Evolutionary conservation across 2,797 vertebrate genomes (phyloP).

Genomic region (Psittacula echo): DNA sequence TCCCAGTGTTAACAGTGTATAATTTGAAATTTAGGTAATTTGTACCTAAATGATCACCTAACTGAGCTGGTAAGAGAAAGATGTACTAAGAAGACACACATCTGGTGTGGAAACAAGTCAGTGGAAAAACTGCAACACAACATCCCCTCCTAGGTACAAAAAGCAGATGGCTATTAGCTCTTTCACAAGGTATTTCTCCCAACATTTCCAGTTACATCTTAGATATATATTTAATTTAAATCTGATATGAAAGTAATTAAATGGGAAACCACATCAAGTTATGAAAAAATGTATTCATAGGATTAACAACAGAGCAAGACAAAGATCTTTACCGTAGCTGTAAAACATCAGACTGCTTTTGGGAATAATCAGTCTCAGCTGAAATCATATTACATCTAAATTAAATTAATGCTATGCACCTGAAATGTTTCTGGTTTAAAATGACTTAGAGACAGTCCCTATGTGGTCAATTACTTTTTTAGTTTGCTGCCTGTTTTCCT

Average conservation of each 20-base stretch:
- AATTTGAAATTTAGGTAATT: neutral
- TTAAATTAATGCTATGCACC: neutral
- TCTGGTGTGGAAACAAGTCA: neutral
- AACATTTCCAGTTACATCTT: neutral
- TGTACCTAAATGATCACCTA: neutral
- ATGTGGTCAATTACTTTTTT: neutral
- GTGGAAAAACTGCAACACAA: neutral
- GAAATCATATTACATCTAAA: neutral
- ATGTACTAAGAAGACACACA: rapidly evolving
- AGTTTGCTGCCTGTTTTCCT: neutral
- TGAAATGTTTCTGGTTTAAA: neutral
- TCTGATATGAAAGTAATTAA: neutral
- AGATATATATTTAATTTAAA: neutral
- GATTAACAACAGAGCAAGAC: neutral
- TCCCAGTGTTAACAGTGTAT: neutral
- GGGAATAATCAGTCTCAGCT: neutral
- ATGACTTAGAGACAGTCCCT: neutral
- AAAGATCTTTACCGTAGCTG: neutral
- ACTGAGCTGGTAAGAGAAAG: neutral
- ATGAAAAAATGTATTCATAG: neutral
- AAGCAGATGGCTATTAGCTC: neutral
- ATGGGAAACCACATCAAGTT: neutral
- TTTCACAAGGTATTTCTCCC: neutral
- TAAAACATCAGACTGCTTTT: neutral
- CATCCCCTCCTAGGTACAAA: neutral